A percentile compares a stretch with the other conserved stretches of the same genome.
Evolutionary conservation across 2,797 vertebrate genomes (phyloP).

Genomic region (Rhinella marina): DNA sequence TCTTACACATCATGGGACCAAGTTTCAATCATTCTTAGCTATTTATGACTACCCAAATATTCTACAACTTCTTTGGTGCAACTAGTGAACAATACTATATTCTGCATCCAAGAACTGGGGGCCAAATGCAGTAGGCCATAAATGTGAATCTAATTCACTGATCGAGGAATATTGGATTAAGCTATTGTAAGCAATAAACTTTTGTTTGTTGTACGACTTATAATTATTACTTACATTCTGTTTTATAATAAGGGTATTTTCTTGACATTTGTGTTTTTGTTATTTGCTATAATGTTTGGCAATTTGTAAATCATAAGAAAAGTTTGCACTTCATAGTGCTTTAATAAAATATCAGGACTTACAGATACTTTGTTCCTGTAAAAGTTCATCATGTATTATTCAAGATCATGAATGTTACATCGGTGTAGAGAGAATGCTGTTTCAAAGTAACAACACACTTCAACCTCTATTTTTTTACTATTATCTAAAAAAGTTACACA

Average conservation of each 20-base stretch:
- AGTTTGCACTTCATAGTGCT: slow-evolving; percentile 19
- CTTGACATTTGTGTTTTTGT: background rate
- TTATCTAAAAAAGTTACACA: slow-evolving; percentile 12
- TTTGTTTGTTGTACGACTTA: background rate
- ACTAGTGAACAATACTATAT: background rate
- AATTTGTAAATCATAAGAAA: slow-evolving; percentile 40
- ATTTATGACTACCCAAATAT: no score
- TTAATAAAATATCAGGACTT: slow-evolving; percentile 41
- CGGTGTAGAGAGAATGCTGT: slow-evolving; percentile 36
- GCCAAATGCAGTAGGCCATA: background rate
- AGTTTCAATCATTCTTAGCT: background rate
- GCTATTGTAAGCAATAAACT: background rate
- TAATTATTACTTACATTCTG: background rate
- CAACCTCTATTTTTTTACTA: background rate
- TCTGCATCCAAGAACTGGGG: background rate
- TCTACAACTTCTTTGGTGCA: no score
- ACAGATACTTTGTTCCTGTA: slow-evolving; percentile 40
- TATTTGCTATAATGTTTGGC: slow-evolving; percentile 13
- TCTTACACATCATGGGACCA: background rate
- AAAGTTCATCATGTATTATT: slow-evolving; percentile 52
- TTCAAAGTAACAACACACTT: slow-evolving; percentile 34
- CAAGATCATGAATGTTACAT: slow-evolving; percentile 54
- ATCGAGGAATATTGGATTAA: background rate
- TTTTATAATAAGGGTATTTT: background rate
- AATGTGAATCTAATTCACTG: background rate